A percentile compares a stretch with the other conserved stretches of the same genome.
Evolutionary conservation across 2,888 invertebrate species (phyloP).

Genomic region (Nephrotoma appendiculata): DNA sequence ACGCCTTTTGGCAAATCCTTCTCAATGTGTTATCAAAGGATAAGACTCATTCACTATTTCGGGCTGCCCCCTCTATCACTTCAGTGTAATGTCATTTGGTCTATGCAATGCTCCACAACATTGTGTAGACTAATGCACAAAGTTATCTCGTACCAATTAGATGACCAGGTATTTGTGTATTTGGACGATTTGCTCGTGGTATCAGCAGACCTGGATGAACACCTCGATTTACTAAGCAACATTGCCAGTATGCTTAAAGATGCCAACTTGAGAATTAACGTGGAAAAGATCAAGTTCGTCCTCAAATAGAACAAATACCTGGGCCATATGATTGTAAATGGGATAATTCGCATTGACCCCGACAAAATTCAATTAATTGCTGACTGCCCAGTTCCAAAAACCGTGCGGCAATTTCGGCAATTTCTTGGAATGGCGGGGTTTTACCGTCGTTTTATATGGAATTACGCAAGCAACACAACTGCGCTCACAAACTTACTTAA

Average conservation of each 20-base stretch:
- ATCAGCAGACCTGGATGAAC: neutral
- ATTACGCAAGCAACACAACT: conserved; percentile 3
- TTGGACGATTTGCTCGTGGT: no score
- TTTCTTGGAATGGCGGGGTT: conserved; percentile 14
- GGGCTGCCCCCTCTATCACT: no score
- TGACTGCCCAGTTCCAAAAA: conserved; percentile 12
- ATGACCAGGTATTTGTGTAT: no score
- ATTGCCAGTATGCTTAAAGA: conserved; percentile 7
- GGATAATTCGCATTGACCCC: neutral
- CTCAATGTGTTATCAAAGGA: neutral
- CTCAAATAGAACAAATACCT: no score
- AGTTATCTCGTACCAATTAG: no score
- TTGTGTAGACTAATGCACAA: no score
- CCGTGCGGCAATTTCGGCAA: neutral
- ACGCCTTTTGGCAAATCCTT: neutral
- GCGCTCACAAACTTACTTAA: conserved; percentile 7
- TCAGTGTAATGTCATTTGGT: no score
- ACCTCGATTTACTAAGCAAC: neutral
- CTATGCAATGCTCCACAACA: no score
- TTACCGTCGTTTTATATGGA: conserved; percentile 9
- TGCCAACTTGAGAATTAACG: no score
- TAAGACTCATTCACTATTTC: neutral
- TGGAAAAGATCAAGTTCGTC: no score
- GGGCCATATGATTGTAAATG: neutral
- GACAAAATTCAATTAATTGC: neutral